Evolutionary conservation across 2,888 invertebrate species (phyloP), one percentile per base, ranked within the genome.

Genomic region (Abrostola tripartita): DNA sequence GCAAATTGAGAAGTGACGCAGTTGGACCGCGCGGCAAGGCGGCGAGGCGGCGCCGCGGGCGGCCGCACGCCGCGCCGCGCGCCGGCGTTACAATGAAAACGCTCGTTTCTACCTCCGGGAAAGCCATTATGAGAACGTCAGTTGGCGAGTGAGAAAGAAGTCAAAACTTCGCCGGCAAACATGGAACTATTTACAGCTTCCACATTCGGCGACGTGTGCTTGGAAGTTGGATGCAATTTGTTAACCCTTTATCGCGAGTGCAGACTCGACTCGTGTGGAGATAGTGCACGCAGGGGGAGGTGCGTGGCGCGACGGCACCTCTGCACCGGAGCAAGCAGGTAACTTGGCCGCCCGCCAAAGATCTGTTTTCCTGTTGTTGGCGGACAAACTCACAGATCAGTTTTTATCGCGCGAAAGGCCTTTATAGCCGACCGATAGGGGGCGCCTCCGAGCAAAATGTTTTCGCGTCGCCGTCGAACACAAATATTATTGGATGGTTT

Each of bases 381-480:
- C 87, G 87, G 90, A 90, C 91, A 90, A 91, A 92, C 93, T 92
- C 92, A 90, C 94, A 93, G 94, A 95, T 95, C 94, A 93, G 93
- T 94, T 94, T 94, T 94, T 95, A 95, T 95, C 94, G 91, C 91
- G 92, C 91, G 90, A 91, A 91, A 93, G 92, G 93, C 94, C 93
- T 95, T 95, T 95, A 95, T 94, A 89, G 93, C 87, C 90, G 87
- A 89, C 91, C 91, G 92, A 92, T 91, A 91, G 90, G 88, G 88
- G 87, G 87, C 84, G 87, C 86, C 84, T 82, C 80, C 82, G 84
- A 68, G 84, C 89, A 86, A 88, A 92, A 92, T 92, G 91, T 92
- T 92, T 92, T 90, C 90, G 86, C 85, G 87, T 90, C 90, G 90
- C 88, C 90, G 88, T 85, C 88, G 88, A 90, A 89, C 88, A 88